Conservation (phyloP, 2,113 vertebrate species). For the Etia nguti region DNA sequence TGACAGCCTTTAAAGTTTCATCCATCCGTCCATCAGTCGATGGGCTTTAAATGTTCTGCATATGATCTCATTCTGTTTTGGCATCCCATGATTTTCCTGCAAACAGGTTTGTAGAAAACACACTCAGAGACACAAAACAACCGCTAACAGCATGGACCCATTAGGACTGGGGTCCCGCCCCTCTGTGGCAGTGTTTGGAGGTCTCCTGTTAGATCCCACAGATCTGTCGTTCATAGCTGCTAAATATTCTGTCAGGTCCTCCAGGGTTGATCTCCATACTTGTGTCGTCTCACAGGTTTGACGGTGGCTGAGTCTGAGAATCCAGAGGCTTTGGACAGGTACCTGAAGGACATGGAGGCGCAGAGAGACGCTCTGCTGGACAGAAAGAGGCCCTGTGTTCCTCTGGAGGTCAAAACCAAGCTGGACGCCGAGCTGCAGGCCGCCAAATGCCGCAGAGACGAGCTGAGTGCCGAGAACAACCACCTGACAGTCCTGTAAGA, state of each 20-base stretch:
- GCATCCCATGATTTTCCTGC: too few species aligned
- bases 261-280: not conserved
- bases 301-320: constrained; percentile 59
- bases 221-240: not conserved
- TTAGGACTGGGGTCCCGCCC: too few species aligned
- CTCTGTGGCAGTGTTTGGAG: not conserved
- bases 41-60: too few species aligned
- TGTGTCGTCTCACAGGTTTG: constrained; percentile 59
- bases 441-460: constrained; percentile 48
- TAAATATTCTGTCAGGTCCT: not conserved
- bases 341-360: constrained; percentile 58
- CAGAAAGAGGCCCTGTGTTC: constrained; percentile 51
- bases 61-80: too few species aligned
- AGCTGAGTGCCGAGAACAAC: constrained; percentile 54
- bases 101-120: too few species aligned
- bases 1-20: too few species aligned
- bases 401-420: constrained; percentile 51
- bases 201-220: not conserved
- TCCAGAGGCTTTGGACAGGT: constrained; percentile 54
- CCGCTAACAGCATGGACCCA: too few species aligned
- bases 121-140: too few species aligned
- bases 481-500: constrained; percentile 67
- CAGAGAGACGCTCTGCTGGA: constrained; percentile 50
- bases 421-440: constrained; percentile 62
- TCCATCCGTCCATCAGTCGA: too few species aligned